These are phyloP conservation scores for Mola mola DNA, from an alignment of 2,113 vertebrate genomes.

Conservation along the genomic window DNA sequence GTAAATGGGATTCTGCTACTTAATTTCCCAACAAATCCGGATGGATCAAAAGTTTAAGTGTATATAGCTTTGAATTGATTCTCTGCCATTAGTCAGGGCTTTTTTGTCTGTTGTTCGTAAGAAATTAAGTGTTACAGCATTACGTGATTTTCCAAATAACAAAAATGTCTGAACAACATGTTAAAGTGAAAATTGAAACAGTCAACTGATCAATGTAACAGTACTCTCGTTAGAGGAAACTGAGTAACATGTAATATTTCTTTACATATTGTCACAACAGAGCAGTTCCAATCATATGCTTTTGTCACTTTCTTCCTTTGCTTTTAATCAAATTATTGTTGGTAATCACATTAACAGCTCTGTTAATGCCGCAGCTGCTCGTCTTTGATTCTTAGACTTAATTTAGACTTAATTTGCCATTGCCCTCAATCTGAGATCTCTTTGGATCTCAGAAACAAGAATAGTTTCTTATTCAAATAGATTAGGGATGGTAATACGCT, in stretches of 20 bases:
- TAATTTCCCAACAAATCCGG: conserved; percentile 38
- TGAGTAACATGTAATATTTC: conserved; percentile 55
- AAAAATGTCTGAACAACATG: conserved; percentile 19
- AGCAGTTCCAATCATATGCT: conserved; percentile 51
- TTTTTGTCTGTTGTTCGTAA: background rate
- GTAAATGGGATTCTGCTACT: conserved; percentile 11
- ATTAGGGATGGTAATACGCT: conserved; percentile 32
- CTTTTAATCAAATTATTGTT: conserved; percentile 71
- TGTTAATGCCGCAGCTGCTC: conserved; percentile 35
- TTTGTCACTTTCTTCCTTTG: conserved; percentile 52
- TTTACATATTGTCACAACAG: conserved; percentile 46
- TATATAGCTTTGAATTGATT: conserved; percentile 5
- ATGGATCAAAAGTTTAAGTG: conserved; percentile 4
- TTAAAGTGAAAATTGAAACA: conserved; percentile 1
- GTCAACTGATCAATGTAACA: conserved; percentile 15
- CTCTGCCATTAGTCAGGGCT: conserved; percentile 2
- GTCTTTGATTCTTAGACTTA: conserved; percentile 54
- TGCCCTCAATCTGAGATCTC: conserved; percentile 70
- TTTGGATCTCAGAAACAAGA: conserved; percentile 57
- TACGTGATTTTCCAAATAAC: conserved; percentile 12
- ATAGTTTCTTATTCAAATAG: conserved; percentile 49
- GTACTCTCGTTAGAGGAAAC: conserved; percentile 42
- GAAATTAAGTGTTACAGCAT: background rate
- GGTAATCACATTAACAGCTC: conserved; percentile 62
- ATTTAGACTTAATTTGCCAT: conserved; percentile 64